These are phyloP conservation scores for Psittacula derbiana DNA, from an alignment of 2,797 vertebrate species.

Conservation along the genomic window DNA sequence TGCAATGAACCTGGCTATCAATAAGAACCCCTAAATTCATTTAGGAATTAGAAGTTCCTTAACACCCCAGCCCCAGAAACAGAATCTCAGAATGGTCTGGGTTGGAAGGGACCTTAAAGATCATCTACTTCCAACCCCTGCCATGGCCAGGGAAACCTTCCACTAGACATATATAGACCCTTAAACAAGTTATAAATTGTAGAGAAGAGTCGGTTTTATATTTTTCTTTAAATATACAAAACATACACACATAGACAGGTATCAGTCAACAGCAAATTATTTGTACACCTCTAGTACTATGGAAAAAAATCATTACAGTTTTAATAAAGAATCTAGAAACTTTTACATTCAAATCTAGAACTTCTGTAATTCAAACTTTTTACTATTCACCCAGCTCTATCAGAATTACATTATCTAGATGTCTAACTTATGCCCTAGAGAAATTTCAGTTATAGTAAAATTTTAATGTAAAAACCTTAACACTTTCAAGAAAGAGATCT, in stretches of 20 bases:
- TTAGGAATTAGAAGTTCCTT: not conserved
- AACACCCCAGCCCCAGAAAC: not conserved
- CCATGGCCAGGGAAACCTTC: not conserved
- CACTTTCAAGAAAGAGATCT: not conserved
- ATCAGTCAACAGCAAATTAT: not conserved
- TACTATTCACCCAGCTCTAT: not conserved
- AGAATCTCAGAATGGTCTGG: not conserved
- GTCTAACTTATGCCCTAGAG: not conserved
- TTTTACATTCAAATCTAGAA: not conserved
- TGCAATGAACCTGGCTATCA: not conserved
- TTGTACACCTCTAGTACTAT: not conserved
- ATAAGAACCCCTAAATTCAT: not conserved
- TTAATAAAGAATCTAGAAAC: not conserved
- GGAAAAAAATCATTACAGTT: not conserved
- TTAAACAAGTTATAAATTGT: not conserved
- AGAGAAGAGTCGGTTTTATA: not conserved
- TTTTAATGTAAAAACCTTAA: not conserved
- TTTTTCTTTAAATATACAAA: not conserved
- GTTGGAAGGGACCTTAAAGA: not conserved
- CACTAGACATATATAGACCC: not conserved
- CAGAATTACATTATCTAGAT: not conserved
- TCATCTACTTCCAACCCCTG: not conserved
- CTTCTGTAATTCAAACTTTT: not conserved
- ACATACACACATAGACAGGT: not conserved
- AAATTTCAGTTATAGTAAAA: not conserved